Evolutionary conservation across 2,113 vertebrate genomes (phyloP), one percentile per base, ranked within the genome.

Genomic region (Ranitomeya imitator): DNA sequence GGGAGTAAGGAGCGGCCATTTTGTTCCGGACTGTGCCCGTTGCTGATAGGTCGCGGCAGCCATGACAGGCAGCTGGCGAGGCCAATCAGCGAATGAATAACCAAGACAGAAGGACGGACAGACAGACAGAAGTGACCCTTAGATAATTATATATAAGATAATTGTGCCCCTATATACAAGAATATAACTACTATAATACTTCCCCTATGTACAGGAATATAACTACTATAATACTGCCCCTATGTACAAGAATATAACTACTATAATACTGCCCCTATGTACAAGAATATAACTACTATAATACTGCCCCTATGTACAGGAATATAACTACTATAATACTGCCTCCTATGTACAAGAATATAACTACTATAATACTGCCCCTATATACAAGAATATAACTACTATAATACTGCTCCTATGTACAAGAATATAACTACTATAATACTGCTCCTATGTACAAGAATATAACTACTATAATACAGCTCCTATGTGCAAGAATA

Each of bases 291-390:
- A 31, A 31, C 26, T 31, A 31, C 26, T 31, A 31, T 31, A 31
- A 71, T 31, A 71, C 67, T 71, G 67, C 67, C 6, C 26, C n/a
- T 71, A 71, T 71, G 13, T 31, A 71, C 23, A 71, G 15, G 23
- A 31, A 71, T 71, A 71, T 71, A 71, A 71, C 67, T 71, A 71
- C 26, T 71, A 71, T 71, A 76, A 76, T 76, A 76, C 73, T 76
- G 73, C 23, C 23, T 1, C 37, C 73, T 76, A 45, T 76, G 2
- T 67, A 67, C 65, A 67, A 23, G 65, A 67, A 67, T 69, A 69
- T 69, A 69, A 69, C 65, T 69, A 69, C 65, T 69, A 69, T 69
- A 69, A 26, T 23, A 69, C n/a, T 69, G 65, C 65, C 3, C 10
- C 65, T 26, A 69, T 69, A 15, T 69, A 69, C 65, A 69, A 26